Evolutionary conservation across 1,140 invertebrate genomes (phyloP).

Genomic region (Elysia chlorotica): DNA sequence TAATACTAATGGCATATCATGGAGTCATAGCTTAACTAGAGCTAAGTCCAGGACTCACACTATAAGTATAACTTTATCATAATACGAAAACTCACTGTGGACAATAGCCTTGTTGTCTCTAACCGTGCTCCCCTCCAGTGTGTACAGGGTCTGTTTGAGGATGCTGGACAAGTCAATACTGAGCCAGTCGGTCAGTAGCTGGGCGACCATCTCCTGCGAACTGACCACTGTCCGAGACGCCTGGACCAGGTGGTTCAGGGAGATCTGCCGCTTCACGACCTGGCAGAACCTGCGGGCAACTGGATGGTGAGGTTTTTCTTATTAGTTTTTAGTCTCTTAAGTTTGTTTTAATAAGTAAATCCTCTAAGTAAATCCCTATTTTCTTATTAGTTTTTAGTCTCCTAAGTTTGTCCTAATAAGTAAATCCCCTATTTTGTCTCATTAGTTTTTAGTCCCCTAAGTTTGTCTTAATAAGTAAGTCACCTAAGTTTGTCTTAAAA

Average conservation of each 20-base stretch:
- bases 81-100: too few species aligned
- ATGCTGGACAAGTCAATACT: conserved; percentile 62
- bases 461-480: not conserved
- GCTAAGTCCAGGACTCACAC: too few species aligned
- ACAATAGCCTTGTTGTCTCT: conserved; percentile 54
- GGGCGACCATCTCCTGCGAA: conserved; percentile 49
- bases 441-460: not conserved
- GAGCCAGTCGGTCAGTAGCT: conserved; percentile 62
- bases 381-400: not conserved
- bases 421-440: not conserved
- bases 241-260: conserved; percentile 60
- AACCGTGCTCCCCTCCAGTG: conserved; percentile 58
- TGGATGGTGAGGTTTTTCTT: conserved; percentile 21
- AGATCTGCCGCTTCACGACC: conserved; percentile 54
- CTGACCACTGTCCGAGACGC: conserved; percentile 56
- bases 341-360: not conserved
- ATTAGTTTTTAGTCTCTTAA: not conserved
- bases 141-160: conserved; percentile 63
- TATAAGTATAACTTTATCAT: too few species aligned
- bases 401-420: not conserved
- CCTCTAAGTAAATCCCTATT: not conserved
- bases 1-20: too few species aligned
- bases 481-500: not conserved
- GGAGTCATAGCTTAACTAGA: too few species aligned
- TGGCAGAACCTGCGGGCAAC: conserved; percentile 55